Conservation (phyloP, 2,113 vertebrate species). For the Aix galericulata region DNA sequence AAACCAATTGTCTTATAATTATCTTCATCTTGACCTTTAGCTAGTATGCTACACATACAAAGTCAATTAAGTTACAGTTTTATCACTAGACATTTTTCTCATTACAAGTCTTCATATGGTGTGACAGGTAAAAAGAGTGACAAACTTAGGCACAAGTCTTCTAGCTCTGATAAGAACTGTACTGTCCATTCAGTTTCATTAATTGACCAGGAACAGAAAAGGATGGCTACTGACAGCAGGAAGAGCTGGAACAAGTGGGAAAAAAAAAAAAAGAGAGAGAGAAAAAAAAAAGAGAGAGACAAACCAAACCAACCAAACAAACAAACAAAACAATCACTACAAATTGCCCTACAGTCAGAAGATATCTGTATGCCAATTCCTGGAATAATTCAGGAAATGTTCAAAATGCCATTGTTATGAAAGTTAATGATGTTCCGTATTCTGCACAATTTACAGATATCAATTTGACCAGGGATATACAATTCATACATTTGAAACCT, state of each 20-base stretch:
- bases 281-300: background rate
- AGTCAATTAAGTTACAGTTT: background rate
- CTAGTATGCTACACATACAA: background rate
- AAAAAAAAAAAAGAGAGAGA: background rate
- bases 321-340: background rate
- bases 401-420: conserved; percentile 1
- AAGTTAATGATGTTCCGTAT: conserved; percentile 44
- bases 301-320: background rate
- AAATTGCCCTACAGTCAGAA: conserved; percentile 1
- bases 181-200: background rate
- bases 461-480: conserved; percentile 4
- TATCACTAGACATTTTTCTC: background rate
- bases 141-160: background rate
- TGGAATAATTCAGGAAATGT: conserved; percentile 39
- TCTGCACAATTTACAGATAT: background rate
- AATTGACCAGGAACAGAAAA: background rate
- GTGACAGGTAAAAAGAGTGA: background rate
- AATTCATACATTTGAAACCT: background rate
- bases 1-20: background rate
- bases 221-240: background rate
- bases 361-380: background rate
- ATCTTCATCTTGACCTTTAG: background rate
- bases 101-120: background rate
- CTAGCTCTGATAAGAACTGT: background rate
- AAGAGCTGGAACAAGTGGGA: background rate